phyloP scores from a whole-genome alignment of 2,797 vertebrate genomes.

The Lemur catta region DNA sequence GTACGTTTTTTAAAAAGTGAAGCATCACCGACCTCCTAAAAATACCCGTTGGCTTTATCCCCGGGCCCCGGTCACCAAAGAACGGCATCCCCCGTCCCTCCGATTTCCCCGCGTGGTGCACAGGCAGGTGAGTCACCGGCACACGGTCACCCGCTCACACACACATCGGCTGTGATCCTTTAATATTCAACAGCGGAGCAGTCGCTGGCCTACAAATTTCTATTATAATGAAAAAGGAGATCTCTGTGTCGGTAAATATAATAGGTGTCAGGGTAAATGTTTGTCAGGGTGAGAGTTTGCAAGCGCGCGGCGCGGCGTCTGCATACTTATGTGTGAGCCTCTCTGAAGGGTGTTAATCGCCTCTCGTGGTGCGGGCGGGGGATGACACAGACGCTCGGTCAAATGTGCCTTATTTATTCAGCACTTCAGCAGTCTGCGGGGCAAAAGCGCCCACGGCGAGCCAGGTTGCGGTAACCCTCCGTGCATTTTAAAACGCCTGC shows the following conservation, averaged over 20 bases:
- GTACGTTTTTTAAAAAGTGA: accelerated
- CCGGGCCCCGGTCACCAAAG: accelerated
- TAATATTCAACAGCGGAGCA: neutral
- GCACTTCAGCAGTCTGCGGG: slow-evolving; percentile 62
- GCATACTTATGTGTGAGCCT: accelerated
- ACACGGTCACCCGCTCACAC: neutral
- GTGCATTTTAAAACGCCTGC: slow-evolving; percentile 79
- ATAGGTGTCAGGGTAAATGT: neutral
- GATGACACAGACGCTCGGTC: slow-evolving; percentile 37
- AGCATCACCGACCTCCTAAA: too few relatives aligned
- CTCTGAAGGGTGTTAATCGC: neutral
- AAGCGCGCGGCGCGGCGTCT: accelerated
- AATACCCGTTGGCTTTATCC: accelerated
- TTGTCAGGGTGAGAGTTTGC: neutral
- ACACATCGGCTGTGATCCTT: accelerated
- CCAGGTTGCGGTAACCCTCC: slow-evolving; percentile 73
- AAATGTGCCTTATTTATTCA: slow-evolving; percentile 73
- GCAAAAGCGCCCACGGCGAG: slow-evolving; percentile 76
- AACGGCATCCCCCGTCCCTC: accelerated
- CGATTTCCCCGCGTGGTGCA: accelerated
- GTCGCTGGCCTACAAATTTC: neutral
- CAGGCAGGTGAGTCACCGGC: neutral
- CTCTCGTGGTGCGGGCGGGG: neutral
- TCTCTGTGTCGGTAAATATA: accelerated
- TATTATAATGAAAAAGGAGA: neutral